These are phyloP conservation scores for Callospermophilus lateralis DNA, from an alignment of 2,113 vertebrate species.

Conservation along the genomic window DNA sequence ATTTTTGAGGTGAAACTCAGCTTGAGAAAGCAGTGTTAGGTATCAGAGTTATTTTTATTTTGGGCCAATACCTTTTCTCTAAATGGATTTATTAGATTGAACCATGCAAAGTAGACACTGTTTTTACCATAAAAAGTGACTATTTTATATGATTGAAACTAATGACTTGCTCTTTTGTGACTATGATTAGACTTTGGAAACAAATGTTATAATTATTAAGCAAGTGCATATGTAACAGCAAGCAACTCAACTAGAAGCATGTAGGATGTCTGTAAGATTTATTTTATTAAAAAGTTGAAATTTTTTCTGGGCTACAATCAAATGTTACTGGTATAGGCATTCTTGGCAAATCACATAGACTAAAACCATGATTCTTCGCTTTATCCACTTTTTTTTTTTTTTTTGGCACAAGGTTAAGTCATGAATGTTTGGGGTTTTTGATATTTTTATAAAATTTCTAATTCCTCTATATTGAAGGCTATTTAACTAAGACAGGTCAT, in stretches of 20 bases:
- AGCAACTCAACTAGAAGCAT: not conserved
- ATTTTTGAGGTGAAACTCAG: not conserved
- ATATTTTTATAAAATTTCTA: not conserved
- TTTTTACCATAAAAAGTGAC: not conserved
- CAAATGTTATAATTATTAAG: not conserved
- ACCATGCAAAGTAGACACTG: not conserved
- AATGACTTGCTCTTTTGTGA: not conserved
- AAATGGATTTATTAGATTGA: not conserved
- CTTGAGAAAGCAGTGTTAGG: not conserved
- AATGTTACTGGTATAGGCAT: not conserved
- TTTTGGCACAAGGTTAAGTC: not conserved
- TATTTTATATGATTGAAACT: not conserved
- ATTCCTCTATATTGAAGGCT: not conserved
- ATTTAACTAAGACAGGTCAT: not conserved
- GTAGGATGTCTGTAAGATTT: not conserved
- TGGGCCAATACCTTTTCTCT: not conserved
- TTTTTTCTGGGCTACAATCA: slow-evolving; percentile 21
- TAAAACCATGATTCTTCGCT: not conserved
- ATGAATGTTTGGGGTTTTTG: not conserved
- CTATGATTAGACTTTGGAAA: not conserved
- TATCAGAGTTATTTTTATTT: not conserved
- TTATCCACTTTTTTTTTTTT: not conserved
- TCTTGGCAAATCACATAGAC: not conserved
- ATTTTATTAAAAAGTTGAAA: not conserved
- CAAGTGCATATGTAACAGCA: not conserved